phyloP scores from a whole-genome alignment of 2,888 invertebrate genomes.

The Pyrochroa serraticornis region DNA sequence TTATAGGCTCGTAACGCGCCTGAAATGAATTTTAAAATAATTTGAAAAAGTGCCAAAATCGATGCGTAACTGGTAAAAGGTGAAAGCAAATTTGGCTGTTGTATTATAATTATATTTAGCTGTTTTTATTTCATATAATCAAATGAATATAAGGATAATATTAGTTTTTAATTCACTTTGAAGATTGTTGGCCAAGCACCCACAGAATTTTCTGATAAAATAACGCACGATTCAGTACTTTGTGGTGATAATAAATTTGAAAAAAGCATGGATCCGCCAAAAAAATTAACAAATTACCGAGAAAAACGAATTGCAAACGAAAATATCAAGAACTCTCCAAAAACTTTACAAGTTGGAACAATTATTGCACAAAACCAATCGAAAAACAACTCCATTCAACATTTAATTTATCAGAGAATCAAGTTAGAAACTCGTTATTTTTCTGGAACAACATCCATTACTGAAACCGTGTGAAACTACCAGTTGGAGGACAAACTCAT shows the following conservation, averaged over 20 bases:
- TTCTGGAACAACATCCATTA: too few relatives aligned
- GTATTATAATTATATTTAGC: conserved; percentile 44
- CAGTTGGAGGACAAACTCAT: too few relatives aligned
- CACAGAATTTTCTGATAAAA: conserved; percentile 42
- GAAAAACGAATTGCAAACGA: too few relatives aligned
- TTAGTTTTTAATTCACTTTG: conserved; percentile 42
- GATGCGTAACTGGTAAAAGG: too few relatives aligned
- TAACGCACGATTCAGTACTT: conserved; percentile 38
- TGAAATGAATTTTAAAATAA: too few relatives aligned
- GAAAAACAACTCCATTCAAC: conserved; percentile 1
- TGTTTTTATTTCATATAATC: conserved; percentile 49
- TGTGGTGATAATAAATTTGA: conserved; percentile 3
- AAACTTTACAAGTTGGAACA: background rate
- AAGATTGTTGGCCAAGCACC: conserved; percentile 46
- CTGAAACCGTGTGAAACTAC: too few relatives aligned
- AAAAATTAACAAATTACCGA: conserved; percentile 1
- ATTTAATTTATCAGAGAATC: background rate
- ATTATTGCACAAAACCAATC: conserved; percentile 17
- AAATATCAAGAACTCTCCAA: background rate
- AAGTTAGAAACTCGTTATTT: too few relatives aligned
- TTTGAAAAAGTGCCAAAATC: too few relatives aligned
- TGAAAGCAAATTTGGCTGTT: conserved; percentile 1
- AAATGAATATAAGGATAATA: conserved; percentile 47
- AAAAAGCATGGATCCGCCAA: conserved; percentile 13
- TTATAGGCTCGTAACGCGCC: too few relatives aligned